Base-by-base conservation (phyloP, 37 sponge, comb jelly and placozoan species). In the Diacarnus erythraeanus region DNA sequence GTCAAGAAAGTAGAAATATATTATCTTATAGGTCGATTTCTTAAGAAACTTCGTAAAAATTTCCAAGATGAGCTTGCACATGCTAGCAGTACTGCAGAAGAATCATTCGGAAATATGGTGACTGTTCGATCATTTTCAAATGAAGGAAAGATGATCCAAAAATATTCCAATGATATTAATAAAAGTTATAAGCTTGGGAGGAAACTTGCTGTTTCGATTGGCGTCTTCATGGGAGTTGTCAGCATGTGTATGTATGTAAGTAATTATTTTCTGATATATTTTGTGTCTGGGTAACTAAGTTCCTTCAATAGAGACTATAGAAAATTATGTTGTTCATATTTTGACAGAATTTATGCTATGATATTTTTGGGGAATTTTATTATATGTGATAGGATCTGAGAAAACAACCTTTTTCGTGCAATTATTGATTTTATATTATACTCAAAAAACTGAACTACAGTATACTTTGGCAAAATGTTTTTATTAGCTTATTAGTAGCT, bases 111-210 rank as follows among this genome's bases (percentile, higher is more conserved):
- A 42, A 94, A 90, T 63, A 76, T 94, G 15, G 39, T 88, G 0
- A 94, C 95, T 25, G 95, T 94, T 22, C 76, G 91, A 23, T 87
- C 91, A n/a, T 94, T 94, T 56, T 85, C 91, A 43, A 90, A 87
- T 58, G 95, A 94, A 64, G 3, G 29, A 30, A 94, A 90, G 41
- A 87, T 84, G 85, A 68, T 54, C 30, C 61, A 30, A 27, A 29
- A 38, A 0, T 94, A 94, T 44, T 69, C 29, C 34, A 59, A 20
- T 0, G 86, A 87, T 51, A 94, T 94, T 36, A 69, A 94, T 37
- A 58, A 76, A 35, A 94, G 95, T 70, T 94, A 87, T 51, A 9
- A 36, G 2, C 73, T 90, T 23, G 95, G 91, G 23, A 74, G 68
- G 29, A 83, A 75, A 17, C 78, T 87, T n/a, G 87, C 95, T 40